Base-by-base conservation (phyloP, 53 echinoderm and acorn worm species). In the Mesocentrotus franciscanus region DNA sequence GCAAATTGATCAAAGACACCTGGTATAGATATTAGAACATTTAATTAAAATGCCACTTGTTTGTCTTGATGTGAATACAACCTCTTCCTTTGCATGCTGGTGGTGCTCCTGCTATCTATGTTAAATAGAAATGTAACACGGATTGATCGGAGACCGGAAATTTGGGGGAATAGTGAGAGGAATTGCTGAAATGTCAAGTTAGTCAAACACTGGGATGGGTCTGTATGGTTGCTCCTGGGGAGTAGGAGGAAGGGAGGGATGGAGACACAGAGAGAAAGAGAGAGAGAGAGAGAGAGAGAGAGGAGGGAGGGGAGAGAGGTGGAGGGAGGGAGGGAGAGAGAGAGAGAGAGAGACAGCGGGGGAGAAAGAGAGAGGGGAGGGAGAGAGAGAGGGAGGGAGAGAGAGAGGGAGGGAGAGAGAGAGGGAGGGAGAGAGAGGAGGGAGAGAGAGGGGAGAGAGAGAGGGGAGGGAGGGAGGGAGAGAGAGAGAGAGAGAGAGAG, bases 111-210 rank as follows among this genome's bases (percentile, higher is more conserved):
- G 17, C 66, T 66, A 18, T 66, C 66, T 22, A 3, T 66, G 16
- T 66, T 78, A 30, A 10, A 32, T 78, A 0, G 84, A 49, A 49
- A 42, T 84, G 84, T 49, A 84, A 49, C 84, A 49, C 20, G 55
- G 36, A 84, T 49, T 49, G 84, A 84, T 84, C 22, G 36, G 24
- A 62, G 91, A 91, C 64, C 33, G 64, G 91, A 91, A 91, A 62
- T 35, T 32, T 66, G 91, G 35, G 91, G 62, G 66, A 35, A 91
- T 62, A 33, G 91, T 61, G 33, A 61, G 29, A 89, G 27, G 89
- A 89, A 32, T 89, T 27, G n/a, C 58, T 90, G 9, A 60, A 90
- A 90, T 90, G 90, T 90, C 61, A 90, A 60, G 90, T 14, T 29
- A 90, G 27, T 59, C 90, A 90, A 90, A 90, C 17, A 90, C 30